These are phyloP conservation scores for Gobio gobio DNA, from an alignment of 2,113 vertebrate species.

Conservation along the genomic window DNA sequence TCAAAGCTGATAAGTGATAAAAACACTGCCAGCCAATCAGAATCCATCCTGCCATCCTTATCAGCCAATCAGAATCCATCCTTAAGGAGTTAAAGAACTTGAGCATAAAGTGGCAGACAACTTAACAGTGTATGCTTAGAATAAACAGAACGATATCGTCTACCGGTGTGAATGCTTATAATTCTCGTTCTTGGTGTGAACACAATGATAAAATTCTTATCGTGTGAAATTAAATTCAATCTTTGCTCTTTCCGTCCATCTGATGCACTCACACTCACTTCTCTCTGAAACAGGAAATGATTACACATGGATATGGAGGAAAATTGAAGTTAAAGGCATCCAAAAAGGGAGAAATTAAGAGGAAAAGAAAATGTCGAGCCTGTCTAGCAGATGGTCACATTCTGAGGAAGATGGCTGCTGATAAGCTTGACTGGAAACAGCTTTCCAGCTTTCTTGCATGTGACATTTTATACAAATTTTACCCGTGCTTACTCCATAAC, in stretches of 20 bases:
- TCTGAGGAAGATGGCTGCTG: neutral
- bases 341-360: neutral
- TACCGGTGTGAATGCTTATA: no score
- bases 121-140: no score
- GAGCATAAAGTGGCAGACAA: no score
- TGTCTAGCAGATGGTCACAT: neutral
- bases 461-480: conserved; percentile 16
- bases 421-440: neutral
- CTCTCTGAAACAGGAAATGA: neutral
- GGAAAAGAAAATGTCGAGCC: neutral
- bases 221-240: neutral
- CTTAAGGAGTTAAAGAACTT: no score
- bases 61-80: no score
- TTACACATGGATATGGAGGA: neutral
- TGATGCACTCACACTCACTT: neutral
- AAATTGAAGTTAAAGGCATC: neutral
- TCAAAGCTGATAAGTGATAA: no score
- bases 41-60: no score
- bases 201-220: no score
- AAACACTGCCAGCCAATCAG: no score
- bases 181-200: no score
- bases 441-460: neutral
- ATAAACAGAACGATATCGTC: no score
- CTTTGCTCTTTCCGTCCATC: neutral
- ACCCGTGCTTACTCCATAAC: neutral